Evolutionary conservation across 2,888 invertebrate species (phyloP), one percentile per base, ranked within the genome.

Genomic region (Eristalis tenax): DNA sequence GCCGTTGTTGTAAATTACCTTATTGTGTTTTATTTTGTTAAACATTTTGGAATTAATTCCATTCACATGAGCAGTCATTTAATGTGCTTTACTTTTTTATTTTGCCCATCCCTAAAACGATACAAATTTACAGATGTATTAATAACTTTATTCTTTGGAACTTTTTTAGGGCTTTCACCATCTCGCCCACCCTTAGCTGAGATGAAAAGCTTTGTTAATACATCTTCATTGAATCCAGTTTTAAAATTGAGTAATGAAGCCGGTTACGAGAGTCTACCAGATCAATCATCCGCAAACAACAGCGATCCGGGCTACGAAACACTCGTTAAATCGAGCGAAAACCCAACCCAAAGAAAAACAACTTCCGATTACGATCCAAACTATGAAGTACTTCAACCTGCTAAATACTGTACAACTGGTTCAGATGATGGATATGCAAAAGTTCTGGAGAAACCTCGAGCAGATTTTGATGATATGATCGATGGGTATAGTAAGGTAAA

Each of bases 281-380:
- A 84, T 63, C 84, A 88, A 66, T 88, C 87, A 0, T 88, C 81
- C 1, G 92, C 94, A 38, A 93, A 94, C 50, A 94, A 94, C 91
- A 95, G 94, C 88, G 96, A 96, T 92, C 95, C 96, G 0, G 96
- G 96, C 6, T 97, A 97, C 91, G 96, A 97, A 91, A 95, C 95
- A 68, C 94, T 96, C 43, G 88, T 89, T 35, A 91, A 89, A 87
- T 89, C 83, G 10, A 76, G 59, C 82, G 90, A 87, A 85, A 89
- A 85, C 68, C 83, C 90, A 87, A 83, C 76, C 87, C 68, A 90
- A 91, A 84, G 91, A 91, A 89, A 89, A 74, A 93, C 93, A 88
- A 94, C 94, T 5, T 94, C 94, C 0, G 95, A 95, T 89, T 94
- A 95, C 4, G 97, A 97, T 93, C 96, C 97, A 0, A 97, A 97